Base-by-base conservation (phyloP, 2,888 invertebrate species). In the Gymnocheta viridis region DNA sequence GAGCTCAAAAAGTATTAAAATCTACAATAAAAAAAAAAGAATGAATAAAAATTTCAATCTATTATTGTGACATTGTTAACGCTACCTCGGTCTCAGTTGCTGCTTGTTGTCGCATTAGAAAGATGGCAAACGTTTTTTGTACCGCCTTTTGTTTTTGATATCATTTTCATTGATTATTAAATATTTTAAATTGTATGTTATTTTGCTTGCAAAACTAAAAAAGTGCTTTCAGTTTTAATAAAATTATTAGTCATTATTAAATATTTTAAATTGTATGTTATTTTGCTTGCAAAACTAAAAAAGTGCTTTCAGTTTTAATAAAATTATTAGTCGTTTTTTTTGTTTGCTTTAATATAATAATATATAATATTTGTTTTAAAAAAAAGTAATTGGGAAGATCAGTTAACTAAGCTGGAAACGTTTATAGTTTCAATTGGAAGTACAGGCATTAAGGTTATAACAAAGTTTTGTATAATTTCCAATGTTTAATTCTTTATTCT, bases 121-220 rank as follows among this genome's bases (percentile, higher is more conserved):
- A 38, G 27, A 14, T 49, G 41, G 62, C 9, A 38, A 51, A 41
- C 49, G 14, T 72, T n/a, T n/a, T n/a, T 44, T 9, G 41, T 58
- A 19, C 12, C 19, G 32, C 2, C 9, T 56, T 32, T 29, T 19
- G 24, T 24, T n/a, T 29, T 47, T 73, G 2, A 38, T 35, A 22
- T 22, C 14, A 27, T 70, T 56, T 69, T 32, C 35, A 44, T 72
- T 72, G 29, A 56, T 58, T 44, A 58, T 54, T 1, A 27, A 19
- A 7, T 14, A 17, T 35, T 14, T 32, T n/a, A n/a, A n/a, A n/a
- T n/a, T n/a, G n/a, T 58, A 9, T 29, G 29, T 19, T n/a, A 17
- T 9, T 49, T 22, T 49, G 22, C 17, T 5, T 44, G 17, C 22
- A 51, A 35, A 32, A 19, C 1, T 6, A 67, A 51, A n/a, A n/a